Evolutionary conservation across 2,797 vertebrate genomes (phyloP).

Genomic region (Rhynchotus rufescens): DNA sequence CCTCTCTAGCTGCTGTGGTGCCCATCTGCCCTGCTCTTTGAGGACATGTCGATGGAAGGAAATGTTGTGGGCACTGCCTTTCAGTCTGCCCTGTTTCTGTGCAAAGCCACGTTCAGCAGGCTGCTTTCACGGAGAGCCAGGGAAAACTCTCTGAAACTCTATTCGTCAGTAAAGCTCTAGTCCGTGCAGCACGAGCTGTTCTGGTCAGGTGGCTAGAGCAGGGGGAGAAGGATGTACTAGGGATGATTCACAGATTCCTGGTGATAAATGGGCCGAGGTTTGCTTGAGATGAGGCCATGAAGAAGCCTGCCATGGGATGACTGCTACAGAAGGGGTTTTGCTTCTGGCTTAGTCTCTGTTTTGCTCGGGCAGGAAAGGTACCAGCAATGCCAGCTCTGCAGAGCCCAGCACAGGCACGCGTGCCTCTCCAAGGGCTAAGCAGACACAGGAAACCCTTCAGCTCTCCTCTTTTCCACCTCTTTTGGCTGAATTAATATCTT

Average conservation of each 20-base stretch:
- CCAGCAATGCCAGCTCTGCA: not conserved
- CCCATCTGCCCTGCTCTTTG: not conserved
- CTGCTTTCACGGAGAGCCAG: not conserved
- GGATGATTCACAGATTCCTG: slow-evolving; percentile 65
- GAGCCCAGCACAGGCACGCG: not conserved
- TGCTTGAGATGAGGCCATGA: slow-evolving; percentile 62
- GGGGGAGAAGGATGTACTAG: slow-evolving; percentile 8
- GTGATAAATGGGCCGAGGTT: no score
- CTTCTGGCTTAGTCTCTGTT: not conserved
- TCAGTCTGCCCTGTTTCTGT: not conserved
- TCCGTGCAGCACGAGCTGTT: not conserved
- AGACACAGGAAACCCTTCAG: not conserved
- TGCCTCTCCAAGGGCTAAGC: not conserved
- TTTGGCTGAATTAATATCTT: not conserved
- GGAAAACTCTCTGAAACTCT: not conserved
- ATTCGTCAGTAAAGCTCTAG: not conserved
- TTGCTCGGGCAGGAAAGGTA: not conserved
- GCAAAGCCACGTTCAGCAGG: not conserved
- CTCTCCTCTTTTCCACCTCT: not conserved
- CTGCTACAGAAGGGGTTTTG: not conserved
- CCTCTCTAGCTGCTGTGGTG: not conserved
- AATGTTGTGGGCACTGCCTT: not conserved
- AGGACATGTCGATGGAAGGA: not conserved
- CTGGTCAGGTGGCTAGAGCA: not conserved
- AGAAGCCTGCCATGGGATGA: not conserved